A percentile compares a stretch with the other conserved stretches of the same genome.
Evolutionary conservation across 2,888 invertebrate species (phyloP).

Genomic region (Cremastinae sp.): DNA sequence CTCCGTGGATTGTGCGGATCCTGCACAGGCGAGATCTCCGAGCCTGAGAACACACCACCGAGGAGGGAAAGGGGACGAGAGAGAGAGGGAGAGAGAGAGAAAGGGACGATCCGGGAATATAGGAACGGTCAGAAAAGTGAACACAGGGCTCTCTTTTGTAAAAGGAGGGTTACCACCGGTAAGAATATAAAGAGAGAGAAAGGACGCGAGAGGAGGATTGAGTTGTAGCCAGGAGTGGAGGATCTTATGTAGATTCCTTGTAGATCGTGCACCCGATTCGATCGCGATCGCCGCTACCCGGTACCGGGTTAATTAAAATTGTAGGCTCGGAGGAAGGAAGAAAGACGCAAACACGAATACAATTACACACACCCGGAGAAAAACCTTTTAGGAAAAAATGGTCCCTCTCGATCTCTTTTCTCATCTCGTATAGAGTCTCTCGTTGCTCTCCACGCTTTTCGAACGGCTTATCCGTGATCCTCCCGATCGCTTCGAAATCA

Average conservation of each 20-base stretch:
- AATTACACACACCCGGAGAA: slow-evolving; percentile 22
- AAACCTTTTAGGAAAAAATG: slow-evolving; percentile 35
- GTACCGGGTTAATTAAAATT: slow-evolving; percentile 80
- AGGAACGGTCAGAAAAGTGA: slow-evolving; percentile 31
- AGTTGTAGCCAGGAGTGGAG: slow-evolving; percentile 80
- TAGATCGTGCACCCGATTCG: slow-evolving; percentile 81
- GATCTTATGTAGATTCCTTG: slow-evolving; percentile 81
- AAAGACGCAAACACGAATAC: slow-evolving; percentile 31
- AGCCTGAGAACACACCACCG: slow-evolving; percentile 40
- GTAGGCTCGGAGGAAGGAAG: slow-evolving; percentile 67
- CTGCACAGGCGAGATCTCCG: slow-evolving; percentile 37
- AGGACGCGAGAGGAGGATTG: slow-evolving; percentile 75
- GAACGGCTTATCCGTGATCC: slow-evolving; percentile 38
- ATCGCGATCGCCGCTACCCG: slow-evolving; percentile 79
- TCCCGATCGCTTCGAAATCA: slow-evolving; percentile 34
- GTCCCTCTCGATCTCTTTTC: slow-evolving; percentile 31
- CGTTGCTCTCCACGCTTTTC: slow-evolving; percentile 36
- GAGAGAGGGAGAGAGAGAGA: slow-evolving; percentile 50
- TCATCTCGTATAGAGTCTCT: slow-evolving; percentile 42
- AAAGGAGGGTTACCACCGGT: slow-evolving; percentile 32
- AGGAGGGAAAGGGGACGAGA: slow-evolving; percentile 35
- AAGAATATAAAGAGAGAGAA: slow-evolving; percentile 65
- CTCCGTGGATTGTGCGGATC: slow-evolving; percentile 61
- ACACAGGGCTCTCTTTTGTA: too few relatives aligned
- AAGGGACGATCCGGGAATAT: slow-evolving; percentile 56